Conservation (phyloP, 2,113 vertebrate species). For the Pluvianellus socialis region DNA sequence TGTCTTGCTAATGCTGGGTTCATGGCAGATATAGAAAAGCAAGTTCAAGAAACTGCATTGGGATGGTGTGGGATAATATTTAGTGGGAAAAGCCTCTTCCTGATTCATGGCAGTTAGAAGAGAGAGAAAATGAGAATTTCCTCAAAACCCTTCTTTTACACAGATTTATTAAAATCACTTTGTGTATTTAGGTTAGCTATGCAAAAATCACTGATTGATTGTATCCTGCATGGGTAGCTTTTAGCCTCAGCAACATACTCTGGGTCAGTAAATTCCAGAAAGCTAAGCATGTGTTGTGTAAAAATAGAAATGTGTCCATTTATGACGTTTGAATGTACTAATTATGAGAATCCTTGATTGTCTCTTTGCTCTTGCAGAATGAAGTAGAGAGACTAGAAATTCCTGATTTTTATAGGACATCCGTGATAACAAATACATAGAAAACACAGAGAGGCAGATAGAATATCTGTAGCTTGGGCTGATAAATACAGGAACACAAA, state of each 20-base stretch:
- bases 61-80: neutral
- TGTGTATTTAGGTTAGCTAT: neutral
- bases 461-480: neutral
- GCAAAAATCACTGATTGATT: neutral
- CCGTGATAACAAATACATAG: neutral
- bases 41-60: neutral
- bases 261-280: neutral
- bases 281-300: neutral
- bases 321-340: neutral
- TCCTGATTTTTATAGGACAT: neutral
- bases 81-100: neutral
- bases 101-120: neutral
- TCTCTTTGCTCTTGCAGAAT: neutral
- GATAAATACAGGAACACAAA: neutral
- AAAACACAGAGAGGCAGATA: neutral
- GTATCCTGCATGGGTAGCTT: neutral
- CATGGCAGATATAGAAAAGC: neutral
- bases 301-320: neutral
- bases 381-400: neutral
- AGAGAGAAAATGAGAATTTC: neutral
- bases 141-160: neutral
- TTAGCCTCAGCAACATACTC: neutral
- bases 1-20: neutral
- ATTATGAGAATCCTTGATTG: neutral
- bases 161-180: neutral